These are phyloP conservation scores for Ichneumoninae sp. DNA, from an alignment of 2,888 invertebrate genomes.

Conservation along the genomic window DNA sequence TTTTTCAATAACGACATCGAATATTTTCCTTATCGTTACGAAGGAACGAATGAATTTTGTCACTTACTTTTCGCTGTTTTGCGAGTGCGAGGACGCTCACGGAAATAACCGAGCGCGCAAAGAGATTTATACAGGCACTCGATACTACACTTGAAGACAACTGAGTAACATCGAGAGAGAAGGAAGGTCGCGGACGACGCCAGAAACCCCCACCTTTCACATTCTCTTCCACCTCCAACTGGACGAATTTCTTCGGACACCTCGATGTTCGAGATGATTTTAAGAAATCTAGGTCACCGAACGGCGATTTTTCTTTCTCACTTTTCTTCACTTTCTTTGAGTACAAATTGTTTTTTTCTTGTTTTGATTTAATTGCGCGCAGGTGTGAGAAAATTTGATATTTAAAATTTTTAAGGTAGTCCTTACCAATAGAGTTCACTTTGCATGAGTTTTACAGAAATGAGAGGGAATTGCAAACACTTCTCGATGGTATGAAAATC, in stretches of 20 bases:
- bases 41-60: conserved; percentile 1
- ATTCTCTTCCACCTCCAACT: conserved; percentile 56
- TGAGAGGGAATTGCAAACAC: too few relatives aligned
- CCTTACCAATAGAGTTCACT: too few relatives aligned
- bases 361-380: too few relatives aligned
- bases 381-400: neutral
- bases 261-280: neutral
- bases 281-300: neutral
- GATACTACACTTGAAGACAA: conserved; percentile 50
- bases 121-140: conserved; percentile 29
- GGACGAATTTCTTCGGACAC: neutral
- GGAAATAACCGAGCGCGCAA: neutral
- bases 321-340: neutral
- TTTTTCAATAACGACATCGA: neutral
- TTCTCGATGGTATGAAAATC: too few relatives aligned
- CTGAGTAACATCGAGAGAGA: conserved; percentile 53
- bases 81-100: neutral
- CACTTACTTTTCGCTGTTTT: conserved; percentile 16
- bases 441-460: too few relatives aligned
- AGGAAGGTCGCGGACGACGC: conserved; percentile 58
- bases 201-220: conserved; percentile 51
- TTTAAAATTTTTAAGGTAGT: neutral
- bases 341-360: neutral
- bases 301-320: neutral
- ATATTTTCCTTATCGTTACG: neutral